Evolutionary conservation across 2,888 invertebrate species (phyloP).

Genomic region (Caenorhabditis angaria): DNA sequence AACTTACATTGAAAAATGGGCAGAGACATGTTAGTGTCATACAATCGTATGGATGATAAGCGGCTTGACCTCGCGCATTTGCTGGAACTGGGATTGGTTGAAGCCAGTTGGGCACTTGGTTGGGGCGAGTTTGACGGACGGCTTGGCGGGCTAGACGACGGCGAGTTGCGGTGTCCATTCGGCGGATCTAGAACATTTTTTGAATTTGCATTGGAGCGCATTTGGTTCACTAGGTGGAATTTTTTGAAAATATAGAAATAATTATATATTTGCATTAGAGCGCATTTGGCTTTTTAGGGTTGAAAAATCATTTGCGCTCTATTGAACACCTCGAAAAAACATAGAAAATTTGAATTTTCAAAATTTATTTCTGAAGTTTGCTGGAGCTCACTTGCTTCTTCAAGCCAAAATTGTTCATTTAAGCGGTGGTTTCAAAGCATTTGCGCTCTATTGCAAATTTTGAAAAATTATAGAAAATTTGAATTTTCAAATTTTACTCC

Average conservation of each 20-base stretch:
- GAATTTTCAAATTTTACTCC: no score
- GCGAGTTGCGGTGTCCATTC: constrained; percentile 54
- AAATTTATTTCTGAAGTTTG: no score
- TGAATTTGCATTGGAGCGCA: neutral
- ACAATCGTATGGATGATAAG: constrained; percentile 71
- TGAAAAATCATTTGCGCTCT: no score
- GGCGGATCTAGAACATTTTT: constrained; percentile 41
- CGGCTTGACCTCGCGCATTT: constrained; percentile 68
- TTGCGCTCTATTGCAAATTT: no score
- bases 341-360: no score
- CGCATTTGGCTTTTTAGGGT: no score
- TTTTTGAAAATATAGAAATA: neutral
- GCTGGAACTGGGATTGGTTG: constrained; percentile 69
- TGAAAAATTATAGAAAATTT: no score
- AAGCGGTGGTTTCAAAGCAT: no score
- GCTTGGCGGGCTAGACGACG: constrained; percentile 53
- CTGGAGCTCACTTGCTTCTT: no score
- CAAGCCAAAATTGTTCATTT: no score
- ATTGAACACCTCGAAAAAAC: no score
- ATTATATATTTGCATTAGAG: no score
- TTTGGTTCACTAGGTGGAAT: constrained; percentile 3
- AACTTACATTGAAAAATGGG: constrained; percentile 67
- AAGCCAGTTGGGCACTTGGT: constrained; percentile 66
- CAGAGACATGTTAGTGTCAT: constrained; percentile 71
- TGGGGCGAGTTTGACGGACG: constrained; percentile 35